Conservation (phyloP, 1,140 invertebrate genomes). For the Drosophila persimilis region DNA sequence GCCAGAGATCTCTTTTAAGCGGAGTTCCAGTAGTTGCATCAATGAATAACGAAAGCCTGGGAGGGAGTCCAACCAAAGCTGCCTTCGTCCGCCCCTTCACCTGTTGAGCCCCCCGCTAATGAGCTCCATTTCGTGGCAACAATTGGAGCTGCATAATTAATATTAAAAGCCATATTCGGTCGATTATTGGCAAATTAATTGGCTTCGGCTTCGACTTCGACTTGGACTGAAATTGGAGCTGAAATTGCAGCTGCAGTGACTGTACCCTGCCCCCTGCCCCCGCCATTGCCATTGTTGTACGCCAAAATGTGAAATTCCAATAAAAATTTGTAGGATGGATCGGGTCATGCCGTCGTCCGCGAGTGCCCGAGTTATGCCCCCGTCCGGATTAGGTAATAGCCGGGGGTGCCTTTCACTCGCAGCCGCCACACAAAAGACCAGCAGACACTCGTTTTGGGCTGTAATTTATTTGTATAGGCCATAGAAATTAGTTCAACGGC, state of each 20-base stretch:
- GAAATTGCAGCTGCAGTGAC: slow-evolving; percentile 25
- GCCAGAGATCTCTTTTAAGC: too few relatives aligned
- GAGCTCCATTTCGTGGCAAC: slow-evolving; percentile 43
- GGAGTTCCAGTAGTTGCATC: too few relatives aligned
- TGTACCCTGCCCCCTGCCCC: slow-evolving; percentile 2
- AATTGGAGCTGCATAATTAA: slow-evolving; percentile 62
- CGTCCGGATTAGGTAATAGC: slow-evolving; percentile 66
- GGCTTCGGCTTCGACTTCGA: slow-evolving; percentile 38
- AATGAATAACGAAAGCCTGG: neutral
- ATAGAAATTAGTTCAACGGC: slow-evolving; percentile 71
- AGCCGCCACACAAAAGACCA: slow-evolving; percentile 61
- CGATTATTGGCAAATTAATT: slow-evolving; percentile 77
- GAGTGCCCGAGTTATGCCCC: slow-evolving; percentile 46
- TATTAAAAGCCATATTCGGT: slow-evolving; percentile 78
- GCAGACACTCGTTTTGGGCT: slow-evolving; percentile 59
- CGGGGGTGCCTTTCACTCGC: slow-evolving; percentile 73
- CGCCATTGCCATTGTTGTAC: slow-evolving; percentile 23
- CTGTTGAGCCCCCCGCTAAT: slow-evolving; percentile 49
- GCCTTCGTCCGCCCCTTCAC: neutral
- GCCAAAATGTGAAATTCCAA: slow-evolving; percentile 39
- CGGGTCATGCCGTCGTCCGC: slow-evolving; percentile 32
- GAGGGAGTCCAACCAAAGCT: neutral
- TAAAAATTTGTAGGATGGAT: slow-evolving; percentile 68
- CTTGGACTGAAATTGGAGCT: slow-evolving; percentile 36
- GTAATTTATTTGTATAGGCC: slow-evolving; percentile 74